A percentile compares a stretch with the other conserved stretches of the same genome.
These are phyloP conservation scores for Nineta flava DNA, from an alignment of 2,888 invertebrate genomes.

Conservation along the genomic window DNA sequence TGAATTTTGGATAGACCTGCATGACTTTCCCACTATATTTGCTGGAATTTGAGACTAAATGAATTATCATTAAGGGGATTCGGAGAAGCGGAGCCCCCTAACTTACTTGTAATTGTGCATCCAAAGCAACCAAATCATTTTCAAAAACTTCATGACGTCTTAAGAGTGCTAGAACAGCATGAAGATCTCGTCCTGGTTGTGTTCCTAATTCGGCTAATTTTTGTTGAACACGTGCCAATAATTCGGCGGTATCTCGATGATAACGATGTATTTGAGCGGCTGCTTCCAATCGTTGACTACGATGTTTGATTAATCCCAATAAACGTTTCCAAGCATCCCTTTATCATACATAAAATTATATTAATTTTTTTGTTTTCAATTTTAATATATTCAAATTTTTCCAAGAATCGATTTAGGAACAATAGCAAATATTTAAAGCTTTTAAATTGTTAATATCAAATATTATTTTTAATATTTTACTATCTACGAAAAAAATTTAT, in stretches of 20 bases:
- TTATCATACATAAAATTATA: conserved; percentile 9
- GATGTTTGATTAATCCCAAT: conserved; percentile 68
- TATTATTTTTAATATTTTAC: no score
- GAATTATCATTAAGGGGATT: no score
- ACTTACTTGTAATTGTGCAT: conserved; percentile 65
- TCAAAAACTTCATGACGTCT: conserved; percentile 85
- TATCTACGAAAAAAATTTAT: no score
- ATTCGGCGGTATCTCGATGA: conserved; percentile 89
- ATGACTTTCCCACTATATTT: no score
- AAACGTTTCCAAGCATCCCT: conserved; percentile 79
- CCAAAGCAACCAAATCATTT: conserved; percentile 82
- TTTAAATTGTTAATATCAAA: no score
- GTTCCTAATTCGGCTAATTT: conserved; percentile 74
- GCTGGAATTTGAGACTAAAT: no score
- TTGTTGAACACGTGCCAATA: conserved; percentile 76
- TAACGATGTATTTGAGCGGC: conserved; percentile 96
- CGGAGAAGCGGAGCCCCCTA: no score
- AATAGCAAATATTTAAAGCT: no score
- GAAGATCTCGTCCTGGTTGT: conserved; percentile 64
- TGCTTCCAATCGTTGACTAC: conserved; percentile 76
- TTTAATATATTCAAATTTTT: no score
- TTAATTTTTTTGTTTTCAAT: no score
- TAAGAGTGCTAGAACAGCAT: conserved; percentile 66
- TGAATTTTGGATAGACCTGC: no score
- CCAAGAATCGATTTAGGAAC: no score